Evolutionary conservation across 2,888 invertebrate species (phyloP).

Genomic region (Ichneumoninae sp.): DNA sequence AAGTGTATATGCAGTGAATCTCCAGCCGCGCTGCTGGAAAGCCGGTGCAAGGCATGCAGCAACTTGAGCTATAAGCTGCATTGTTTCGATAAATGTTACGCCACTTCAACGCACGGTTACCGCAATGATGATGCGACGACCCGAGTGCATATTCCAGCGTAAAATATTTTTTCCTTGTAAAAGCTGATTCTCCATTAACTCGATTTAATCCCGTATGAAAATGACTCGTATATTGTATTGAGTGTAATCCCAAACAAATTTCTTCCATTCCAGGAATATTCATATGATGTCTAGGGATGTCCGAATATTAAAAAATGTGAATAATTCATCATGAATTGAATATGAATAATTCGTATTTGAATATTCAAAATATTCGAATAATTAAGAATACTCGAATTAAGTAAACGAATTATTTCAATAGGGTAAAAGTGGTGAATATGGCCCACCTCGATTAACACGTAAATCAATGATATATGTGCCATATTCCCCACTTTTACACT

Average conservation of each 20-base stretch:
- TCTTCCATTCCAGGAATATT: neutral
- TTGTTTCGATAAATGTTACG: neutral
- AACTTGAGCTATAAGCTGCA: neutral
- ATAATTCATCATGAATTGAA: too few species aligned
- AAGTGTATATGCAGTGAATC: slow-evolving; percentile 17
- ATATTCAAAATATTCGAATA: too few species aligned
- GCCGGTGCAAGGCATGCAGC: neutral
- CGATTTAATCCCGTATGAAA: neutral
- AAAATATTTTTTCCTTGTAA: neutral
- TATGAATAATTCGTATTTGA: too few species aligned
- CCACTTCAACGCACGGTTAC: neutral
- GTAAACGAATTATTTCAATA: too few species aligned
- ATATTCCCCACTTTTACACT: too few species aligned
- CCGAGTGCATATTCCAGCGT: too few species aligned
- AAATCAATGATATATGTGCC: too few species aligned
- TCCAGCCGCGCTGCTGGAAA: slow-evolving; percentile 22
- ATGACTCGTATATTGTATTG: neutral
- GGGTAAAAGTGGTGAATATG: too few species aligned
- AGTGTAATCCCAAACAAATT: neutral
- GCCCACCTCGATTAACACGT: too few species aligned
- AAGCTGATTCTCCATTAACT: neutral
- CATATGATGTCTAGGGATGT: neutral
- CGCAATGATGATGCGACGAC: neutral
- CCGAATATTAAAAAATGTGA: too few species aligned
- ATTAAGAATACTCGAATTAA: too few species aligned